Base-by-base conservation (phyloP, 2,113 vertebrate genomes). In the Arothron firmamentum region DNA sequence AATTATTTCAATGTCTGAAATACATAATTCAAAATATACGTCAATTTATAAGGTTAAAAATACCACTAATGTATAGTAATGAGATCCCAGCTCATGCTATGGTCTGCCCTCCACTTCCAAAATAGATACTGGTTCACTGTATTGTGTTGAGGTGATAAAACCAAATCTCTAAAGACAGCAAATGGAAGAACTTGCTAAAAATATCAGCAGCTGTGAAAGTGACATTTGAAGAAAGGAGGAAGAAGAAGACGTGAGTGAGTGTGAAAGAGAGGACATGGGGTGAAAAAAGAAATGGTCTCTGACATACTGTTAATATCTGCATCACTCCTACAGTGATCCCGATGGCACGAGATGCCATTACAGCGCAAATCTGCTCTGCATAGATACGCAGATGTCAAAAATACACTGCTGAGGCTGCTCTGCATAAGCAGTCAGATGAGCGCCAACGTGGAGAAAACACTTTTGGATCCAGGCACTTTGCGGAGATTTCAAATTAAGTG, bases 401-500 rank as follows among this genome's bases (percentile, higher is more conserved):
- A 78, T 75, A 1, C 71, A 70, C 68, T 54, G 72, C 65, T 68
- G 53, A 60, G 3, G 68, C 58, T 59, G 65, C 59, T 74, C 64
- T 0, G 62, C 52, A 60, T 61, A 70, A 78, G 58, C 64, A 28
- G 19, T 54, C 47, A 20, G 51, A 5, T 62, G 63, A 65, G 28
- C 56, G 47, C 60, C 54, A 59, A 45, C 56, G 20, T 34, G 56
- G 74, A 54, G 62, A 65, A 62, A 70, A 65, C 59, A 70, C 72
- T 80, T 80, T 65, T 55, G 65, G 60, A 3, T 57, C 70, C 12
- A n/a, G 43, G 65, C 69, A 56, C 63, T 64, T 66, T 1, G 15
- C 67, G 52, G 61, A 68, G 52, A 64, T 74, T 67, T 65, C 77
- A 82, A 74, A 83, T 80, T 62, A 63, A 41, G 82, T 72, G 58